Evolutionary conservation across 37 sponge, comb jelly and placozoan genomes (phyloP).

Genomic region (Eunapius fragilis): DNA sequence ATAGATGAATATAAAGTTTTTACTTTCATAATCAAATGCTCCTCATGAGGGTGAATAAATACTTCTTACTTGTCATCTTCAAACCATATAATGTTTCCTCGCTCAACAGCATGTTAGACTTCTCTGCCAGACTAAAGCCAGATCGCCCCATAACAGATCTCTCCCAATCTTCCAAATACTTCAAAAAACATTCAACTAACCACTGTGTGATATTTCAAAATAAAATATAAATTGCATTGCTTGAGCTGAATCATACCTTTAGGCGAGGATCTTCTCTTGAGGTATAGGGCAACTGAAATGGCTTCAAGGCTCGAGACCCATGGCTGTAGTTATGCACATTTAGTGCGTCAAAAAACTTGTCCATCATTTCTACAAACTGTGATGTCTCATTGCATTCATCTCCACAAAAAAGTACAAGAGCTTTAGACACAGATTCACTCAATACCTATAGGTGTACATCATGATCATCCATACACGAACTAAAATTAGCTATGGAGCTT

Average conservation of each 20-base stretch:
- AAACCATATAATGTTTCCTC: slow-evolving; percentile 8
- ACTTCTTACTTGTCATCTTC: slow-evolving; percentile 10
- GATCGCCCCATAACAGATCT: not conserved
- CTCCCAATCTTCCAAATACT: slow-evolving; percentile 36
- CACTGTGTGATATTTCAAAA: slow-evolving; percentile 6
- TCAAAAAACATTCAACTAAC: slow-evolving; percentile 20
- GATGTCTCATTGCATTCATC: slow-evolving; percentile 25
- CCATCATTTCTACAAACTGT: slow-evolving; percentile 25
- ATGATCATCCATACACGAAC: slow-evolving; percentile 1
- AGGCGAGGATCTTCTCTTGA: slow-evolving; percentile 3
- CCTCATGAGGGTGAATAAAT: not conserved
- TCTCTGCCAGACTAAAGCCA: not conserved
- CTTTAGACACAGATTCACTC: slow-evolving; percentile 50
- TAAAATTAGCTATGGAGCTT: not conserved
- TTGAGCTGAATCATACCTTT: slow-evolving; percentile 1
- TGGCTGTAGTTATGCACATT: slow-evolving; percentile 28
- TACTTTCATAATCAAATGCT: too few relatives aligned
- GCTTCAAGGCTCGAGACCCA: slow-evolving; percentile 4
- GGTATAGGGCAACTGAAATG: slow-evolving; percentile 11
- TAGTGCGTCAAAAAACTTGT: slow-evolving; percentile 37
- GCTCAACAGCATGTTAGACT: slow-evolving; percentile 10
- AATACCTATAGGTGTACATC: slow-evolving; percentile 16
- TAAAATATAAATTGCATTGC: not conserved
- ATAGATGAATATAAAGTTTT: not conserved
- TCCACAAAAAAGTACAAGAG: slow-evolving; percentile 12